Conservation (phyloP, 2,797 vertebrate species). For the Phalanger gymnotis region DNA sequence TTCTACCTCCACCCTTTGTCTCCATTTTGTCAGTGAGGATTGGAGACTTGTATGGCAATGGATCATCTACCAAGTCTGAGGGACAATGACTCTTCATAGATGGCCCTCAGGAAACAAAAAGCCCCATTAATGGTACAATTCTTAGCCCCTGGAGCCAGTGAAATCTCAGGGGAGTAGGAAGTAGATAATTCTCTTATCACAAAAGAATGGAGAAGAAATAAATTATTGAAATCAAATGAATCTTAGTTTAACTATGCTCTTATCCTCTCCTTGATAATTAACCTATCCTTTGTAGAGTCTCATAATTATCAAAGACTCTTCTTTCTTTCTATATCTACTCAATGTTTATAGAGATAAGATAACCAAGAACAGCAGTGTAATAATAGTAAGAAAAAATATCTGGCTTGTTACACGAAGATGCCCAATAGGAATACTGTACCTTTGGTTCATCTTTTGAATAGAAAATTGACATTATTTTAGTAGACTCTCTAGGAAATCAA, state of each 20-base stretch:
- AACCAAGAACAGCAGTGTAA: background rate
- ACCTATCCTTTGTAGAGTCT: background rate
- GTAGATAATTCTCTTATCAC: background rate
- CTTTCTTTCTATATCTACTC: constrained; percentile 32
- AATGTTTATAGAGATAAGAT: constrained; percentile 52
- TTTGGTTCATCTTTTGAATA: constrained; percentile 76
- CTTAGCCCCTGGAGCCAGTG: background rate
- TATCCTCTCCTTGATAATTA: constrained; percentile 23
- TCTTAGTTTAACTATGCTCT: background rate
- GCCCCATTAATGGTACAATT: background rate
- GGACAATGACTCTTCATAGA: background rate
- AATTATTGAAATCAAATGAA: background rate
- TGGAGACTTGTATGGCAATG: background rate
- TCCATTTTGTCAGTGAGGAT: background rate
- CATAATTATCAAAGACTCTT: background rate
- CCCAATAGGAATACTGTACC: constrained; percentile 51
- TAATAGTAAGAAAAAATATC: constrained; percentile 60
- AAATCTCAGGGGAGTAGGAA: background rate
- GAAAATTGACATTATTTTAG: constrained; percentile 68
- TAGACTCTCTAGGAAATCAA: constrained; percentile 74
- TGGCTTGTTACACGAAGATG: constrained; percentile 53
- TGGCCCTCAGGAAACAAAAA: background rate
- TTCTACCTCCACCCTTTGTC: background rate
- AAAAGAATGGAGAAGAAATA: background rate
- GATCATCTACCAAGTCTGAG: background rate